A percentile compares a stretch with the other conserved stretches of the same genome.
Evolutionary conservation across 2,797 vertebrate genomes (phyloP).

Genomic region (Eospalax fontanierii): DNA sequence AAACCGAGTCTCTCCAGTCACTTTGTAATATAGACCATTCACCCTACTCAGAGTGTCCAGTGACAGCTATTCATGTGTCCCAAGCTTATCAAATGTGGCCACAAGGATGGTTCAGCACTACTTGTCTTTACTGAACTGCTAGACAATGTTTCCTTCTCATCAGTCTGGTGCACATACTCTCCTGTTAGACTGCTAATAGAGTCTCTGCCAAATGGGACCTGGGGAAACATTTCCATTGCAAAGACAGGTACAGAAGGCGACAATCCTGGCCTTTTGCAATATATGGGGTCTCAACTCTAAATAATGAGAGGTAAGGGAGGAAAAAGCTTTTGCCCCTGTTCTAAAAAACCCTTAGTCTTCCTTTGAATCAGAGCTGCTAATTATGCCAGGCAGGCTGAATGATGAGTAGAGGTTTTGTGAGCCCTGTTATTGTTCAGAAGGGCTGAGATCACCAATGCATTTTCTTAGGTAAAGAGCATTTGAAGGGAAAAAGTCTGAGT

Average conservation of each 20-base stretch:
- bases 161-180: not conserved
- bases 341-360: conserved; percentile 70
- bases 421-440: conserved; percentile 79
- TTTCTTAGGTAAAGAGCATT: conserved; percentile 82
- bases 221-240: conserved; percentile 15
- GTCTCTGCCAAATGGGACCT: conserved; percentile 34
- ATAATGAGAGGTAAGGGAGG: not conserved
- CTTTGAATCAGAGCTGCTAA: conserved; percentile 79
- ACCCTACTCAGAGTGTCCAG: conserved; percentile 60
- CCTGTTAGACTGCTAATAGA: not conserved
- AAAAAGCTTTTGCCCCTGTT: conserved; percentile 51
- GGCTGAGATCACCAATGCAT: conserved; percentile 82
- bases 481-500: conserved; percentile 82
- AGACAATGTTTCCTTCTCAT: not conserved
- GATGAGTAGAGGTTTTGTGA: conserved; percentile 84
- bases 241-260: conserved; percentile 48
- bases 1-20: conserved; percentile 64
- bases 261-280: not conserved
- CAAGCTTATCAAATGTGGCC: conserved; percentile 63
- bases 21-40: conserved; percentile 76
- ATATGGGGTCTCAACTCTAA: not conserved
- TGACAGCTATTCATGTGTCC: conserved; percentile 67
- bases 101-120: conserved; percentile 10
- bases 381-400: conserved; percentile 84
- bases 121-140: conserved; percentile 17